These are phyloP conservation scores for Drosophila saltans DNA, from an alignment of 1,140 invertebrate genomes.

Conservation along the genomic window DNA sequence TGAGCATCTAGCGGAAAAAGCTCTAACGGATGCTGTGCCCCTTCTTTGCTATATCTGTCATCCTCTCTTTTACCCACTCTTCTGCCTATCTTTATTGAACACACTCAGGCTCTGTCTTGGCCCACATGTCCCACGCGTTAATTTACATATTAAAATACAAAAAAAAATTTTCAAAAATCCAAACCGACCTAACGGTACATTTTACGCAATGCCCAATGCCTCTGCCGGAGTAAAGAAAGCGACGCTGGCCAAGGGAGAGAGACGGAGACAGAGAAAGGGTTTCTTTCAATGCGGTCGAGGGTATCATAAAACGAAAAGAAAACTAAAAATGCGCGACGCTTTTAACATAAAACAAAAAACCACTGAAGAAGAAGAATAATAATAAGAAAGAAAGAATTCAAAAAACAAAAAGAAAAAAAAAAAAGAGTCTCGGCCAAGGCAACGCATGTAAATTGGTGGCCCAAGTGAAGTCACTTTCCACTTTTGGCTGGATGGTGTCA, in stretches of 20 bases:
- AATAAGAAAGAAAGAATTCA: slow-evolving; percentile 35
- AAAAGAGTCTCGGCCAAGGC: slow-evolving; percentile 30
- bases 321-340: slow-evolving; percentile 71
- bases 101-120: slow-evolving; percentile 34
- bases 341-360: slow-evolving; percentile 71
- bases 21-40: slow-evolving; percentile 70
- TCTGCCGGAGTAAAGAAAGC: slow-evolving; percentile 48
- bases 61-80: slow-evolving; percentile 25
- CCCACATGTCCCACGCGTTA: slow-evolving; percentile 73
- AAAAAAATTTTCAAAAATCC: slow-evolving; percentile 37
- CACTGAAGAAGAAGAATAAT: slow-evolving; percentile 1
- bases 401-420: not conserved
- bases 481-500: slow-evolving; percentile 53
- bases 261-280: slow-evolving; percentile 74
- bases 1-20: slow-evolving; percentile 66
- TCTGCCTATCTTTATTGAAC: not conserved
- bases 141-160: slow-evolving; percentile 59
- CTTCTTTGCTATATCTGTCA: slow-evolving; percentile 2
- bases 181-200: slow-evolving; percentile 65
- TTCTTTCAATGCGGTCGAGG: slow-evolving; percentile 52
- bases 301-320: slow-evolving; percentile 78
- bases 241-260: slow-evolving; percentile 20
- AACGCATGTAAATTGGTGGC: slow-evolving; percentile 68
- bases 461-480: slow-evolving; percentile 61
- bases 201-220: slow-evolving; percentile 75